A percentile compares a stretch with the other conserved stretches of the same genome.
Conservation (phyloP, 2,113 vertebrate genomes). For the Carlito syrichta region DNA sequence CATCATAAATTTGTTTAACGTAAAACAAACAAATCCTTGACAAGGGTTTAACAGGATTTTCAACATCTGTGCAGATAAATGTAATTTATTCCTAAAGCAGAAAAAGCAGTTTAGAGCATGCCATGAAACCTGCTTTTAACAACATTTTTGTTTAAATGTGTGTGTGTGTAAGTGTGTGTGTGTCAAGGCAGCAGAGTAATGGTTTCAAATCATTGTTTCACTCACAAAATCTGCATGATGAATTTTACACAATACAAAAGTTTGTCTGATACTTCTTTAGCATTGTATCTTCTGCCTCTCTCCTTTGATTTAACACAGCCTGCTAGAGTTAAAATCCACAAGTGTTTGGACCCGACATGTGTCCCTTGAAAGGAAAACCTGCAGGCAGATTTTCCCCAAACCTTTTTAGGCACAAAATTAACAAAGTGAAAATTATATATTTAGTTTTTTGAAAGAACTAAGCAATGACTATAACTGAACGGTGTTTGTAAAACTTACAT, state of each 20-base stretch:
- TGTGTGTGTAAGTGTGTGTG: not conserved
- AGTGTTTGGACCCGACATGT: not conserved
- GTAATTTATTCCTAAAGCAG: slow-evolving; percentile 77
- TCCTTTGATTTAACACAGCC: not conserved
- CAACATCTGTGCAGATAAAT: slow-evolving; percentile 80
- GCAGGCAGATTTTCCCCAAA: not conserved
- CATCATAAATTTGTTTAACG: slow-evolving; percentile 77
- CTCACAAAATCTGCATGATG: slow-evolving; percentile 42
- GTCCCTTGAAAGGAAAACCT: not conserved
- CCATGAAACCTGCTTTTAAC: slow-evolving; percentile 54
- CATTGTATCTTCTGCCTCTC: slow-evolving; percentile 1
- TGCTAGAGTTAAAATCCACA: not conserved
- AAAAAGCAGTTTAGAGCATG: slow-evolving; percentile 57
- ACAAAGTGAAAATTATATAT: not conserved
- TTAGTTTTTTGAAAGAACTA: slow-evolving; percentile 26
- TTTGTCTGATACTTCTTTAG: slow-evolving; percentile 26
- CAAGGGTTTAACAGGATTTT: slow-evolving; percentile 75
- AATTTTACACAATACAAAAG: not conserved
- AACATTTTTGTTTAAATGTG: not conserved
- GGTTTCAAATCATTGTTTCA: slow-evolving; percentile 62
- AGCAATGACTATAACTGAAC: slow-evolving; percentile 48
- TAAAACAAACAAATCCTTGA: slow-evolving; percentile 79
- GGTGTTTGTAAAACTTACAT: not conserved
- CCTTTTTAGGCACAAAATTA: not conserved
- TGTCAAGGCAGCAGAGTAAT: not conserved